phyloP scores from a whole-genome alignment of 2,113 vertebrate genomes.

The Procavia capensis region DNA sequence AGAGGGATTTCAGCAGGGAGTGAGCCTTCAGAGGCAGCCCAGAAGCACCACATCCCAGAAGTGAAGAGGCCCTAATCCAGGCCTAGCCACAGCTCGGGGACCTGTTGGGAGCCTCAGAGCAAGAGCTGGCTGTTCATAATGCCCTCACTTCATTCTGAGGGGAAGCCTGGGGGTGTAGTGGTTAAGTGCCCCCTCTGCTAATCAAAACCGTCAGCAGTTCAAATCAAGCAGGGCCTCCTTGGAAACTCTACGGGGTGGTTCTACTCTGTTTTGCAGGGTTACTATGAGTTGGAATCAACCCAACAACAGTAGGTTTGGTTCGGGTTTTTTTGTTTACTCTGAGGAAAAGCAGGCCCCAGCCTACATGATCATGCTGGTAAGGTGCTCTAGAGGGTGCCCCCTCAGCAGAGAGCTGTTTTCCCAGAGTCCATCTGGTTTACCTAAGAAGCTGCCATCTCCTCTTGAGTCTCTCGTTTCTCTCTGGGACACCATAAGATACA shows the following conservation, averaged over 20 bases:
- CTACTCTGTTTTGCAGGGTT: too few relatives aligned
- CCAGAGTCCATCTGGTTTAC: not conserved
- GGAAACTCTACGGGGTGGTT: too few relatives aligned
- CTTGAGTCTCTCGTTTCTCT: not conserved
- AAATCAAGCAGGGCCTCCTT: too few relatives aligned
- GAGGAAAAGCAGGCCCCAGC: not conserved
- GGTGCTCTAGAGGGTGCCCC: not conserved
- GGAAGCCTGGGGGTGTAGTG: too few relatives aligned
- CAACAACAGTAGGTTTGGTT: too few relatives aligned
- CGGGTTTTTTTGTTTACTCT: too few relatives aligned
- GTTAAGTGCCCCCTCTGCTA: too few relatives aligned
- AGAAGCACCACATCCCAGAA: not conserved
- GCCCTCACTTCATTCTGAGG: not conserved
- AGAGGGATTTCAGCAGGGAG: not conserved
- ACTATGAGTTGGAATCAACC: too few relatives aligned
- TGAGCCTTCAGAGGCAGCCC: not conserved
- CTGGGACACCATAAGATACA: not conserved
- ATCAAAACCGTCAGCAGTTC: too few relatives aligned
- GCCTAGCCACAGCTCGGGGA: not conserved
- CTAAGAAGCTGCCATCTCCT: not conserved
- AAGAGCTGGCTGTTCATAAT: not conserved
- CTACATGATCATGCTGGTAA: too few relatives aligned
- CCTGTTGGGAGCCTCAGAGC: not conserved
- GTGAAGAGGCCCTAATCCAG: not conserved
- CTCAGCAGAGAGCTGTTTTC: not conserved